A percentile compares a stretch with the other conserved stretches of the same genome.
Conservation (phyloP, 2,113 vertebrate species). For the Pandion haliaetus region DNA sequence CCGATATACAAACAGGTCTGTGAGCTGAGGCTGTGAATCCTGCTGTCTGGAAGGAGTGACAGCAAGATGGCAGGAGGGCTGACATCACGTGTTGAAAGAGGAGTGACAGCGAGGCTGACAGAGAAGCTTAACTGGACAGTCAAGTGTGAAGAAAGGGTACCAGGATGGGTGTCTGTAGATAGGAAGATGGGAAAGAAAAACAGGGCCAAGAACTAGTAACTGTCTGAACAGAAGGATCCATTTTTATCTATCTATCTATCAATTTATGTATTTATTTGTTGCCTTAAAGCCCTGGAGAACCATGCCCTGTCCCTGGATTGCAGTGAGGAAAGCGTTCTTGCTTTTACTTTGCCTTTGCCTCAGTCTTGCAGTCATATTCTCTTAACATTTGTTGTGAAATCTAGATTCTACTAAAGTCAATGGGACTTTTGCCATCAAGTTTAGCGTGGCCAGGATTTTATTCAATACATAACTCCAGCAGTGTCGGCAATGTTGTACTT, state of each 20-base stretch:
- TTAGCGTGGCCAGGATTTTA: background rate
- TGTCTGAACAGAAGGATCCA: background rate
- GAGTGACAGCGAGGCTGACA: background rate
- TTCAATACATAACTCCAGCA: background rate
- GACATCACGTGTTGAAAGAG: background rate
- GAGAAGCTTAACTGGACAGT: background rate
- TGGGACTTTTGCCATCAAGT: background rate
- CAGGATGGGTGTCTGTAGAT: background rate
- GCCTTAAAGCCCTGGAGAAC: background rate
- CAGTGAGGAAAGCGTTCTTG: background rate
- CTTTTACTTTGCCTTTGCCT: constrained; percentile 39
- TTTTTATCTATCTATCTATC: background rate
- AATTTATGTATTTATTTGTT: background rate
- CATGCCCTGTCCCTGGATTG: background rate
- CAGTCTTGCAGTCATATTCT: background rate
- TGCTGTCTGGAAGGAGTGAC: background rate
- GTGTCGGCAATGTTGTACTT: background rate
- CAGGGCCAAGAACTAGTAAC: background rate
- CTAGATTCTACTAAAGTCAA: background rate
- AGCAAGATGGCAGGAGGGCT: background rate
- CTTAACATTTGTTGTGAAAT: constrained; percentile 27
- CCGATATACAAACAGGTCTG: background rate
- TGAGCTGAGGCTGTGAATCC: background rate
- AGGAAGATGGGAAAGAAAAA: background rate
- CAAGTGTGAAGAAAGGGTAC: background rate